These are phyloP conservation scores for Ophion slaviceki DNA, from an alignment of 2,888 invertebrate genomes.

Conservation along the genomic window DNA sequence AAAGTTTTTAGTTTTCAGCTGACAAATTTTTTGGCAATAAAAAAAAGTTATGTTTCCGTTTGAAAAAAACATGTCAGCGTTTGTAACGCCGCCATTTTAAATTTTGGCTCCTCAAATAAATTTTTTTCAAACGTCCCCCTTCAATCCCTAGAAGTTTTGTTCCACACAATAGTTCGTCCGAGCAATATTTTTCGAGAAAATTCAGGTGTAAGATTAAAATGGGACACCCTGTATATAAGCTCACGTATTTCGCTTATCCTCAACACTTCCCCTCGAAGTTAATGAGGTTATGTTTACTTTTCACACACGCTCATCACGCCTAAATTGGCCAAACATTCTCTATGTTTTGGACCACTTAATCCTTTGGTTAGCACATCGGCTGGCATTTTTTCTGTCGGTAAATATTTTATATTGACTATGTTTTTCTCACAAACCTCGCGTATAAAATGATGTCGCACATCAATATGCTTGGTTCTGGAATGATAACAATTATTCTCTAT, in stretches of 20 bases:
- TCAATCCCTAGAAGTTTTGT: too few species aligned
- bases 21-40: too few species aligned
- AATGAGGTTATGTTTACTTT: not conserved
- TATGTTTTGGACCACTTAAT: not conserved
- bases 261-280: slow-evolving; percentile 11
- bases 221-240: too few species aligned
- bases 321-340: slow-evolving; percentile 1
- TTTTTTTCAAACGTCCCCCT: too few species aligned
- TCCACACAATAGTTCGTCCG: too few species aligned
- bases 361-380: not conserved
- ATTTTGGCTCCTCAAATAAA: too few species aligned
- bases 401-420: not conserved
- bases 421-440: not conserved
- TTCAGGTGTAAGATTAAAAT: too few species aligned
- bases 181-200: too few species aligned
- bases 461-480: not conserved
- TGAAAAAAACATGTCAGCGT: too few species aligned
- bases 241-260: not conserved
- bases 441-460: slow-evolving; percentile 16
- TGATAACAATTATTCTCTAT: slow-evolving; percentile 2
- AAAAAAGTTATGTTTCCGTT: too few species aligned
- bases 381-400: slow-evolving; percentile 7
- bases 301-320: not conserved
- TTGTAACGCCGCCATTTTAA: too few species aligned
- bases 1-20: too few species aligned